Evolutionary conservation across 2,888 invertebrate species (phyloP), one percentile per base, ranked within the genome.

Genomic region (Ennomos quercinarius): DNA sequence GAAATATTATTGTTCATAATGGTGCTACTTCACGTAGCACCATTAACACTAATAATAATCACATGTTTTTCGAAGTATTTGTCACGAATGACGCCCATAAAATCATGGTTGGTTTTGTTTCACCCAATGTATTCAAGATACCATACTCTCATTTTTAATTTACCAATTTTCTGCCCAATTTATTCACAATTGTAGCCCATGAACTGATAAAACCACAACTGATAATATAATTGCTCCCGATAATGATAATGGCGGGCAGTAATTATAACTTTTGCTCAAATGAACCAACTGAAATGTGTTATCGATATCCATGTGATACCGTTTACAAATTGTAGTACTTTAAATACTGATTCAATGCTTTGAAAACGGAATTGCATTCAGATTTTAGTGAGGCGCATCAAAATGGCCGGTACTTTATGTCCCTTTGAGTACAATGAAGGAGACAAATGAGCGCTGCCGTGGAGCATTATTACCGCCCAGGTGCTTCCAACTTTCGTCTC

Each of bases 401-500:
- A 61, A 66, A 63, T 66, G 55, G 64, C 61, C 58, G 55, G 55
- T 46, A 45, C 57, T 64, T 55, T 64, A 68, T 57, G 44, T 51
- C 41, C 46, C 54, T 56, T 34, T 17, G 36, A 46, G 27, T 46
- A 42, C 47, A 59, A 44, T 63, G 65, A 69, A 64, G 60, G 65
- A 59, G 62, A 69, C 67, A 69, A 67, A 69, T 69, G 40, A 38
- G 52, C 39, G 38, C 13, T 43, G 39, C 17, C 10, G 35, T 58
- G 44, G 48, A 68, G 68, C 63, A 63, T 71, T 67, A 66, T 62
- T 48, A 57, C 56, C 49, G 49, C 64, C 74, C 85, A 85, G 81
- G 83, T 83, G 83, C 68, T 73, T 2, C 27, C 71, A 69, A 70
- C 47, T 55, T 56, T 43, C 38, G 74, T 81, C 83, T 80, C 80